phyloP scores from a whole-genome alignment of 2,797 vertebrate genomes.

The Nyctalus aviator region DNA sequence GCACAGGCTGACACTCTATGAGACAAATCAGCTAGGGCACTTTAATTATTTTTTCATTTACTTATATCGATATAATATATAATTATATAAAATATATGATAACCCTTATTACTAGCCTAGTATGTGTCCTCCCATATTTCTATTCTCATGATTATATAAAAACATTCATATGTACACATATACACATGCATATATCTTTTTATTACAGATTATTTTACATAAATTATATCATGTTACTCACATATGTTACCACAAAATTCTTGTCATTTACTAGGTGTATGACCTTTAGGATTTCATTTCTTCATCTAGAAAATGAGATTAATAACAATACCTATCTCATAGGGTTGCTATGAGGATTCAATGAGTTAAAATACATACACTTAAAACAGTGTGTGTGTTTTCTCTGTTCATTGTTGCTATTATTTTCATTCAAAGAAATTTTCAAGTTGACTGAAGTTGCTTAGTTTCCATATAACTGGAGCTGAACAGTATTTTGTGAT shows the following conservation, averaged over 20 bases:
- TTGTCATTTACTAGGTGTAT: conserved; percentile 9
- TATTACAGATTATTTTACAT: conserved; percentile 32
- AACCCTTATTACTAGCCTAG: not conserved
- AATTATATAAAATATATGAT: not conserved
- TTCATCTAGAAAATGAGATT: not conserved
- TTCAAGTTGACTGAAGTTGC: not conserved
- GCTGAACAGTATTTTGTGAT: conserved; percentile 9
- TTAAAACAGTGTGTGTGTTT: not conserved
- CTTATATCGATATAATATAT: not conserved
- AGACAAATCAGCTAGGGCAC: too few relatives aligned
- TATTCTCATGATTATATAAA: not conserved
- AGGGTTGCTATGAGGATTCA: not conserved
- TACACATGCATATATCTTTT: not conserved
- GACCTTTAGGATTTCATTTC: not conserved
- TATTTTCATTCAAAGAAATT: not conserved
- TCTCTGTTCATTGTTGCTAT: not conserved
- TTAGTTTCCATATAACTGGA: not conserved
- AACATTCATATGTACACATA: not conserved
- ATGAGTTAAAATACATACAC: not conserved
- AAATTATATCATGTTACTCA: not conserved
- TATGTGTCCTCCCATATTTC: not conserved
- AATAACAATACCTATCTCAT: not conserved
- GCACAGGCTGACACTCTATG: too few relatives aligned
- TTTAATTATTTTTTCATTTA: conserved; percentile 6
- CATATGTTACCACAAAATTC: not conserved